Conservation (phyloP, 1,140 invertebrate species). For the Drosophila jambulina region DNA sequence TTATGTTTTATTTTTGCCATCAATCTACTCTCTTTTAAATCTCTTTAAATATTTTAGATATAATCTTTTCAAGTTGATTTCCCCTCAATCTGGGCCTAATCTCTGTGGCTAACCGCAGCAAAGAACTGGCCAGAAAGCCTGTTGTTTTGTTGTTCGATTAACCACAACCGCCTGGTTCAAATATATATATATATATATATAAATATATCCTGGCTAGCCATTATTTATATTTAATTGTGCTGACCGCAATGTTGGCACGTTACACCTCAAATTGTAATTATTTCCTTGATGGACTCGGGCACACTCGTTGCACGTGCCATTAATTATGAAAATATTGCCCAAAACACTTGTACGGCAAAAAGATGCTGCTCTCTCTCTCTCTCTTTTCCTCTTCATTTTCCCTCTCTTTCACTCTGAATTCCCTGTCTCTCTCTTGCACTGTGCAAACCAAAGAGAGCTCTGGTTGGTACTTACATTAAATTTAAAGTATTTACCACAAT, state of each 20-base stretch:
- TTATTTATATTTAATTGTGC: slow-evolving; percentile 53
- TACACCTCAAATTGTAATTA: slow-evolving; percentile 64
- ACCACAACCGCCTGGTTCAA: slow-evolving; percentile 17
- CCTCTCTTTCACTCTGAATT: background rate
- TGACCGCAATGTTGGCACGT: slow-evolving; percentile 47
- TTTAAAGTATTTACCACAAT: slow-evolving; percentile 77
- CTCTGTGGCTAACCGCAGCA: slow-evolving; percentile 27
- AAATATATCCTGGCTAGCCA: slow-evolving; percentile 6
- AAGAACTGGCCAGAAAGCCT: slow-evolving; percentile 22
- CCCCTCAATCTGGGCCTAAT: slow-evolving; percentile 14
- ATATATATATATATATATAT: slow-evolving; percentile 1
- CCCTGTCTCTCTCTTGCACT: background rate
- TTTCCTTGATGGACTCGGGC: slow-evolving; percentile 42
- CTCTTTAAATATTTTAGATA: slow-evolving; percentile 1
- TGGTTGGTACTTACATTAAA: slow-evolving; percentile 67
- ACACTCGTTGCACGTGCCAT: slow-evolving; percentile 67
- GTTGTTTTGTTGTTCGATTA: slow-evolving; percentile 19
- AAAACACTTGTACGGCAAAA: slow-evolving; percentile 60
- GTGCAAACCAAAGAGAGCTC: slow-evolving; percentile 11
- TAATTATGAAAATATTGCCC: slow-evolving; percentile 78
- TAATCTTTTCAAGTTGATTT: background rate
- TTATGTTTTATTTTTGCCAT: background rate
- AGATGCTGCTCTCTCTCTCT: slow-evolving; percentile 16
- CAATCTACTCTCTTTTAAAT: background rate
- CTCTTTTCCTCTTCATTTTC: background rate